Conservation (phyloP, 2,113 vertebrate genomes). For the Microtus pennsylvanicus region DNA sequence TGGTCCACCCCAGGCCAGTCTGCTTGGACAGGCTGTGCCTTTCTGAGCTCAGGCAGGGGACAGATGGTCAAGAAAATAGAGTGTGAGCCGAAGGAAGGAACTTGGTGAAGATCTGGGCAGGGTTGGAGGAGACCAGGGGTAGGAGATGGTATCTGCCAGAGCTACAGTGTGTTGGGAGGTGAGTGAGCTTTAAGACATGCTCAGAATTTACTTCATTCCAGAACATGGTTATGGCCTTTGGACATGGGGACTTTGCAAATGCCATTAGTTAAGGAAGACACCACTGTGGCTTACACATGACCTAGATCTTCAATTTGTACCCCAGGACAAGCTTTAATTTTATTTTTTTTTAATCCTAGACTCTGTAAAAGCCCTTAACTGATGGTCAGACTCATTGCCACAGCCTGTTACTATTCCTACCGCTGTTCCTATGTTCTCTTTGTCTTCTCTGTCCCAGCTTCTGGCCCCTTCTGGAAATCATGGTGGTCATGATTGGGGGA, state of each 20-base stretch:
- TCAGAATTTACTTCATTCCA: not conserved
- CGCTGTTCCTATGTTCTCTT: not conserved
- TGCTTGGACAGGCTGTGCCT: not conserved
- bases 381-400: not conserved
- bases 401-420: not conserved
- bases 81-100: not conserved
- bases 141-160: not conserved
- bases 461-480: not conserved
- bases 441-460: not conserved
- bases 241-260: not conserved
- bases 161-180: not conserved
- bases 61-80: not conserved
- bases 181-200: not conserved
- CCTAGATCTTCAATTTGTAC: not conserved
- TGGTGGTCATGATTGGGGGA: not conserved
- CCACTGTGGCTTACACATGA: not conserved
- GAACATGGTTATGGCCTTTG: not conserved
- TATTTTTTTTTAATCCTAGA: not conserved
- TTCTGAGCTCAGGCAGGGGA: not conserved
- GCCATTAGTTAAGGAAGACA: not conserved
- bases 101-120: not conserved
- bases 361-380: not conserved
- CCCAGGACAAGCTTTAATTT: not conserved
- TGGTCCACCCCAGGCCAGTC: not conserved
- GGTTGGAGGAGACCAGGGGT: not conserved